A percentile compares a stretch with the other conserved stretches of the same genome.
Conservation (phyloP, 1,140 invertebrate species). For the Apis florea region DNA sequence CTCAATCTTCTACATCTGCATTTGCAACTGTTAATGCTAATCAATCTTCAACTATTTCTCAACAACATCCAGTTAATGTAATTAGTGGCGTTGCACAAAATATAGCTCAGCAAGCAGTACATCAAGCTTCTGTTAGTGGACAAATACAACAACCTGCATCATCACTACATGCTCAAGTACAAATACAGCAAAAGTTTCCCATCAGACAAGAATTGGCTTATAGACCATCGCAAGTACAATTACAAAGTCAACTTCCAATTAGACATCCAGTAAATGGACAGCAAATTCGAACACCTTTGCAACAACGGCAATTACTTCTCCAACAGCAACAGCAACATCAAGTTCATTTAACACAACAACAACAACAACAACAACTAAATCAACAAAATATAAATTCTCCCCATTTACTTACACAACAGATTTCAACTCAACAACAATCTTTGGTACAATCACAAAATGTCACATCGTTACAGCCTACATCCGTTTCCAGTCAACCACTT, state of each 20-base stretch:
- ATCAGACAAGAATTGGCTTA: slow-evolving; percentile 74
- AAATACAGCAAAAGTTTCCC: slow-evolving; percentile 78
- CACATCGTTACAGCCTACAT: slow-evolving; percentile 66
- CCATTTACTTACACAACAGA: slow-evolving; percentile 55
- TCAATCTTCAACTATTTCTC: slow-evolving; percentile 77
- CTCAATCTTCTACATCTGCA: slow-evolving; percentile 68
- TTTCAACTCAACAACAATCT: slow-evolving; percentile 63
- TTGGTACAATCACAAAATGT: slow-evolving; percentile 72
- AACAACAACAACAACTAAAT: slow-evolving; percentile 64
- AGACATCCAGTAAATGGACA: slow-evolving; percentile 77
- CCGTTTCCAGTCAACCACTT: slow-evolving; percentile 66
- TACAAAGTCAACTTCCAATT: slow-evolving; percentile 71
- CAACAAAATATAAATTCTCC: slow-evolving; percentile 53
- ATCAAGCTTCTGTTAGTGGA: slow-evolving; percentile 50
- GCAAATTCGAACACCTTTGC: slow-evolving; percentile 72
- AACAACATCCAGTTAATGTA: slow-evolving; percentile 63
- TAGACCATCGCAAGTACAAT: slow-evolving; percentile 68
- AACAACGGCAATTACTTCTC: slow-evolving; percentile 71
- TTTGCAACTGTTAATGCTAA: slow-evolving; percentile 76
- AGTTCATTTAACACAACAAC: slow-evolving; percentile 56
- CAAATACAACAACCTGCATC: slow-evolving; percentile 61
- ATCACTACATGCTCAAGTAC: slow-evolving; percentile 74
- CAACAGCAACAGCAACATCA: slow-evolving; percentile 66
- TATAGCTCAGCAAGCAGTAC: slow-evolving; percentile 52
- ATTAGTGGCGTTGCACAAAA: slow-evolving; percentile 46